A percentile compares a stretch with the other conserved stretches of the same genome.
Conservation (phyloP, 1,140 invertebrate genomes). For the Reticulitermes speratus region DNA sequence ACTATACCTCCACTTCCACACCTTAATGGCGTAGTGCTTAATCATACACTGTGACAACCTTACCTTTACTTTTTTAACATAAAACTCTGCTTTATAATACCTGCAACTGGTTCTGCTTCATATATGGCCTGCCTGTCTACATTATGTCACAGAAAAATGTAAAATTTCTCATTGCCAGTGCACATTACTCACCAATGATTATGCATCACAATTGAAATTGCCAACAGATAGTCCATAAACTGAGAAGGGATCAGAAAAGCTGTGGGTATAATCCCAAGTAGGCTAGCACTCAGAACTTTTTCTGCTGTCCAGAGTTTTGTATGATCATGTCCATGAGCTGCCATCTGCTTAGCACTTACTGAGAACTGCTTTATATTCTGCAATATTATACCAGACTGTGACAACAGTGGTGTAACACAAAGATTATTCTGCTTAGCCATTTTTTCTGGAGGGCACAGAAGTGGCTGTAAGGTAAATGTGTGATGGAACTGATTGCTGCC, state of each 20-base stretch:
- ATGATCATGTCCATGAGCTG: constrained; percentile 47
- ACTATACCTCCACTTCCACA: no score
- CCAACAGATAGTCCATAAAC: constrained; percentile 63
- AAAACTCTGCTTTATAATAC: no score
- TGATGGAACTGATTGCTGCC: neutral
- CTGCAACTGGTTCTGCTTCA: no score
- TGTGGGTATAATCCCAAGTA: constrained; percentile 63
- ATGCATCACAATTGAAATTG: constrained; percentile 65
- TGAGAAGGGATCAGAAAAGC: constrained; percentile 60
- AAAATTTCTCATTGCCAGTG: no score
- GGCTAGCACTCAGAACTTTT: constrained; percentile 55
- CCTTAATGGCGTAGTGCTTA: no score
- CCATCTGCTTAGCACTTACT: constrained; percentile 28
- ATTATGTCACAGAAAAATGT: no score
- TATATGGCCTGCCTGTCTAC: no score
- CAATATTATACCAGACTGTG: neutral
- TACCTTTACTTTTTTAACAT: no score
- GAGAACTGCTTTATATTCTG: constrained; percentile 27
- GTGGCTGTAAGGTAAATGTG: neutral
- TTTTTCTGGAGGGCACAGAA: neutral
- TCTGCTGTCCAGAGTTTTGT: constrained; percentile 69
- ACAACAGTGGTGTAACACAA: neutral
- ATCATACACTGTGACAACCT: no score
- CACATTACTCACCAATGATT: constrained; percentile 59
- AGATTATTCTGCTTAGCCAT: neutral